Percentiles rank a stretch among this genome's conserved stretches.
Conservation (phyloP, 2,113 vertebrate genomes). For the Larimichthys crocea region DNA sequence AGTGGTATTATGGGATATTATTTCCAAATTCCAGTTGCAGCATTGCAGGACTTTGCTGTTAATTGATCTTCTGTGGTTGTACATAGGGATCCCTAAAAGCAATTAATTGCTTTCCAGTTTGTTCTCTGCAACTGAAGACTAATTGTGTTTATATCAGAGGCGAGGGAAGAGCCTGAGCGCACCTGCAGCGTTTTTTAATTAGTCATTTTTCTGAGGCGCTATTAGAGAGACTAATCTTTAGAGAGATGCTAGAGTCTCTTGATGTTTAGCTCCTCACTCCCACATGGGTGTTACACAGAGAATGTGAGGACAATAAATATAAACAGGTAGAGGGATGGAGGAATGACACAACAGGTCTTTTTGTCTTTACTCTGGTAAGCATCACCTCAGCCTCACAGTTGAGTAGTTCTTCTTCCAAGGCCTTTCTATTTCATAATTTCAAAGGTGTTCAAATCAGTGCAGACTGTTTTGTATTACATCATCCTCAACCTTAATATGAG, state of each 20-base stretch:
- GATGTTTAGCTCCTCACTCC: slow-evolving; percentile 34
- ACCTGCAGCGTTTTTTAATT: slow-evolving; percentile 65
- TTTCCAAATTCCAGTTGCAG: slow-evolving; percentile 6
- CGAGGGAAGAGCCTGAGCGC: not conserved
- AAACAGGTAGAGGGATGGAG: not conserved
- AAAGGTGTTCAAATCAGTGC: too few relatives aligned
- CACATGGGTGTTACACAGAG: not conserved
- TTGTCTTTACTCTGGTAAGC: slow-evolving; percentile 1
- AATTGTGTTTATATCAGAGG: slow-evolving; percentile 51
- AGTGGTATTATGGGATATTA: not conserved
- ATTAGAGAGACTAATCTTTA: slow-evolving; percentile 26
- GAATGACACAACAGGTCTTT: not conserved
- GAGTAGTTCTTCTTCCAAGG: not conserved
- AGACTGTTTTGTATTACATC: too few relatives aligned
- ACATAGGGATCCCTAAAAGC: slow-evolving; percentile 24
- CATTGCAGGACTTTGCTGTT: not conserved
- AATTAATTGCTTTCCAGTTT: slow-evolving; percentile 35
- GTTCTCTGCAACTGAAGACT: slow-evolving; percentile 18
- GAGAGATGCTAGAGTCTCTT: slow-evolving; percentile 41
- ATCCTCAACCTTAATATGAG: too few relatives aligned
- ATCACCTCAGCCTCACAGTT: not conserved
- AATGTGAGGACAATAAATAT: not conserved
- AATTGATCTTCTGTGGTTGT: slow-evolving; percentile 16
- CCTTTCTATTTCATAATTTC: too few relatives aligned
- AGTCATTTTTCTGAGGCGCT: slow-evolving; percentile 34